These are phyloP conservation scores for Danaus chrysippus DNA, from an alignment of 2,888 invertebrate genomes.

Conservation along the genomic window DNA sequence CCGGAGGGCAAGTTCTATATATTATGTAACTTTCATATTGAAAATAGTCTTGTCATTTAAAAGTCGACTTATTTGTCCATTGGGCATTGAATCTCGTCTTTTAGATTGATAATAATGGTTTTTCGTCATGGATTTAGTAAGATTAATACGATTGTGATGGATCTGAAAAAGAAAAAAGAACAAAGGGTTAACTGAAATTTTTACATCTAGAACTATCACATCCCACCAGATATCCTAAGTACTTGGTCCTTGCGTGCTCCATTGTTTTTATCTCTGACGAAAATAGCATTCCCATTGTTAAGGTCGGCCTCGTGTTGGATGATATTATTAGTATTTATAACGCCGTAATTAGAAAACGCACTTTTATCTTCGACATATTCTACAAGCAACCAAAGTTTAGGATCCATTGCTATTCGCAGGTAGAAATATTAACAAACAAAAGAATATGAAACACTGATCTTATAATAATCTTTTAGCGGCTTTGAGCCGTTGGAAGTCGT, in stretches of 20 bases:
- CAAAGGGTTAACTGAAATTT: no score
- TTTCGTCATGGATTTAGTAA: slow-evolving; percentile 26
- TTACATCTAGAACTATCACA: no score
- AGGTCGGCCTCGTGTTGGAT: slow-evolving; percentile 41
- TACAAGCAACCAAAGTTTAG: slow-evolving; percentile 53
- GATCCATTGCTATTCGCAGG: slow-evolving; percentile 44
- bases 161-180: slow-evolving; percentile 28
- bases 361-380: slow-evolving; percentile 54
- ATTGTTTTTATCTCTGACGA: slow-evolving; percentile 39
- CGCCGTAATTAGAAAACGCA: slow-evolving; percentile 48
- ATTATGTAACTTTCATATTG: no score
- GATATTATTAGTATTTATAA: slow-evolving; percentile 44
- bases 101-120: slow-evolving; percentile 21
- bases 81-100: slow-evolving; percentile 15
- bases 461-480: no score
- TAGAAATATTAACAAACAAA: slow-evolving; percentile 34
- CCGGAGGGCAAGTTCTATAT: no score
- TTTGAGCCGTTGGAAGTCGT: no score
- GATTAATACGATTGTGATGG: slow-evolving; percentile 19
- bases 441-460: slow-evolving; percentile 16
- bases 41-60: slow-evolving; percentile 18
- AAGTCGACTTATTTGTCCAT: slow-evolving; percentile 21
- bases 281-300: slow-evolving; percentile 46
- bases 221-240: slow-evolving; percentile 53
- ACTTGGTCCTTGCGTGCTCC: slow-evolving; percentile 47